A percentile compares a stretch with the other conserved stretches of the same genome.
Evolutionary conservation across 2,113 vertebrate genomes (phyloP).

Genomic region (Halcyon senegalensis): DNA sequence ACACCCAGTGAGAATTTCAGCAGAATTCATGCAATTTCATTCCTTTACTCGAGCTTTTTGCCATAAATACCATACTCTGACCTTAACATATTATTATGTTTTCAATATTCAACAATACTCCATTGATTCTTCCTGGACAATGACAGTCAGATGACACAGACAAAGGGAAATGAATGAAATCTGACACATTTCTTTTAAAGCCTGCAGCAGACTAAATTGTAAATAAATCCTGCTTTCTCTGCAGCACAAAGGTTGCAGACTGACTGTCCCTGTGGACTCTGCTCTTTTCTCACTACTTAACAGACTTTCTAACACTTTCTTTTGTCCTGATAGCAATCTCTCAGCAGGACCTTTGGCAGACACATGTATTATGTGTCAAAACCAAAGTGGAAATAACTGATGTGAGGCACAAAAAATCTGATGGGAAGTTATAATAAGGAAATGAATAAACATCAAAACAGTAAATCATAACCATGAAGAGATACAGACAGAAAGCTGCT

Average conservation of each 20-base stretch:
- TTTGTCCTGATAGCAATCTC: slow-evolving; percentile 48
- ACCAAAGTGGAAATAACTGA: slow-evolving; percentile 34
- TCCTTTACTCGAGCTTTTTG: background rate
- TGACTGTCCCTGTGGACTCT: slow-evolving; percentile 27
- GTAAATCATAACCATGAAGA: background rate
- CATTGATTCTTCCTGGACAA: background rate
- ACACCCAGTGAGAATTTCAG: background rate
- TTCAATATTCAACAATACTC: background rate
- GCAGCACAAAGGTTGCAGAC: slow-evolving; percentile 53
- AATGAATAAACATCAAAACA: slow-evolving; percentile 42
- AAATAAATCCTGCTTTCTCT: slow-evolving; percentile 45
- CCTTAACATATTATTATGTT: background rate
- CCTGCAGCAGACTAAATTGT: slow-evolving; percentile 2
- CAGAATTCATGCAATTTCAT: background rate
- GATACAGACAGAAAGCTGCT: background rate
- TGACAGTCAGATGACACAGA: slow-evolving; percentile 8
- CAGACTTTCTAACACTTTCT: slow-evolving; percentile 43
- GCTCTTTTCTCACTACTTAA: slow-evolving; percentile 14
- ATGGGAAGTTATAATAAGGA: slow-evolving; percentile 45
- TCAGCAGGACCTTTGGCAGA: slow-evolving; percentile 48
- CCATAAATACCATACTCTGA: background rate
- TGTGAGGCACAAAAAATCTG: slow-evolving; percentile 34
- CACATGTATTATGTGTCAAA: slow-evolving; percentile 44
- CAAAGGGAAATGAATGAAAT: slow-evolving; percentile 40
- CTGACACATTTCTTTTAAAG: slow-evolving; percentile 44